phyloP scores from a whole-genome alignment of 2,113 vertebrate species.

The Abramis brama region DNA sequence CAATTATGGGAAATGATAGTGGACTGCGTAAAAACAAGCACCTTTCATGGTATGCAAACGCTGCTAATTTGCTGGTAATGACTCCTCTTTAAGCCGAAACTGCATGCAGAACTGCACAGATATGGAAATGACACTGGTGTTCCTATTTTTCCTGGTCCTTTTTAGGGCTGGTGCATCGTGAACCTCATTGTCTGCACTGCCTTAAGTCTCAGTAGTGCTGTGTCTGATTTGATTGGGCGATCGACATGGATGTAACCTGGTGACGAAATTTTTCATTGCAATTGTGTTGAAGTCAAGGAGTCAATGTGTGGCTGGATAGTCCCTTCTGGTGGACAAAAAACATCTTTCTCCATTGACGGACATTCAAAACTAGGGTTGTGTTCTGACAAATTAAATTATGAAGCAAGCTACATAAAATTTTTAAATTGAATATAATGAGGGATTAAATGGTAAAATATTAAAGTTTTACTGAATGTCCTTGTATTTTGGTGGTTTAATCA shows the following conservation, averaged over 20 bases:
- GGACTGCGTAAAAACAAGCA: constrained; percentile 33
- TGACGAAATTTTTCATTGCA: neutral
- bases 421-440: too few relatives aligned
- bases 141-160: neutral
- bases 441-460: too few relatives aligned
- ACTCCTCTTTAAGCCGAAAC: neutral
- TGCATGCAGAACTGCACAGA: neutral
- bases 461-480: too few relatives aligned
- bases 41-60: constrained; percentile 40
- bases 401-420: too few relatives aligned
- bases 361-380: neutral
- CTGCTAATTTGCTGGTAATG: constrained; percentile 36
- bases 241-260: neutral
- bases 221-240: neutral
- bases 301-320: neutral
- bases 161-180: neutral
- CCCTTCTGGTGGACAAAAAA: neutral
- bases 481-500: too few relatives aligned
- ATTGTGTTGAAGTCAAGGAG: neutral
- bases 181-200: neutral
- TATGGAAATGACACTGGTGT: neutral
- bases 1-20: constrained; percentile 45
- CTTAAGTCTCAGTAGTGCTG: neutral
- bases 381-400: too few relatives aligned
- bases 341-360: neutral